A percentile compares a stretch with the other conserved stretches of the same genome.
phyloP scores from a whole-genome alignment of 2,113 vertebrate species.

The Callocephalon fimbriatum region DNA sequence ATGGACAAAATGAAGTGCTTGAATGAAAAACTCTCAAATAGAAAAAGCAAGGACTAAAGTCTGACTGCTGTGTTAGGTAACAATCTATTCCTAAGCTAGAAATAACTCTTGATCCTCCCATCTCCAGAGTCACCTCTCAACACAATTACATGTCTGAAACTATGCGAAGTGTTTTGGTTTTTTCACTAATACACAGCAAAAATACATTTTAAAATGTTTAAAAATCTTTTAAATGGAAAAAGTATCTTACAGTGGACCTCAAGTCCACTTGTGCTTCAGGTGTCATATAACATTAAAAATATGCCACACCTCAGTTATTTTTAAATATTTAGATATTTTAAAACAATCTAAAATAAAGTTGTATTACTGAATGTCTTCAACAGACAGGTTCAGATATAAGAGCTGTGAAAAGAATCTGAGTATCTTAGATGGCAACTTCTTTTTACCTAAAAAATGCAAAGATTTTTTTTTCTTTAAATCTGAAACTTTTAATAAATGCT shows the following conservation, averaged over 20 bases:
- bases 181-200: background rate
- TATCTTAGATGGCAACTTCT: background rate
- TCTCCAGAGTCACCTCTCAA: background rate
- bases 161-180: background rate
- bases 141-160: background rate
- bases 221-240: background rate
- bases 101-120: background rate
- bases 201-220: background rate
- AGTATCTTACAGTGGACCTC: background rate
- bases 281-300: background rate
- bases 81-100: background rate
- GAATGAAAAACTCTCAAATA: background rate
- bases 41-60: background rate
- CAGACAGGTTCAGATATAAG: background rate
- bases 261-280: background rate
- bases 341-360: background rate
- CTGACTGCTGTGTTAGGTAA: background rate
- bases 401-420: background rate
- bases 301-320: background rate
- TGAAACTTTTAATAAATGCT: background rate
- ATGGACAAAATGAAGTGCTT: background rate
- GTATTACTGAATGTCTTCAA: background rate
- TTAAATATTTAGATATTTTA: background rate
- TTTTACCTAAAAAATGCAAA: background rate
- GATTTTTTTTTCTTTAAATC: background rate